Evolutionary conservation across 1,140 invertebrate species (phyloP).

Genomic region (Episyrphus balteatus): DNA sequence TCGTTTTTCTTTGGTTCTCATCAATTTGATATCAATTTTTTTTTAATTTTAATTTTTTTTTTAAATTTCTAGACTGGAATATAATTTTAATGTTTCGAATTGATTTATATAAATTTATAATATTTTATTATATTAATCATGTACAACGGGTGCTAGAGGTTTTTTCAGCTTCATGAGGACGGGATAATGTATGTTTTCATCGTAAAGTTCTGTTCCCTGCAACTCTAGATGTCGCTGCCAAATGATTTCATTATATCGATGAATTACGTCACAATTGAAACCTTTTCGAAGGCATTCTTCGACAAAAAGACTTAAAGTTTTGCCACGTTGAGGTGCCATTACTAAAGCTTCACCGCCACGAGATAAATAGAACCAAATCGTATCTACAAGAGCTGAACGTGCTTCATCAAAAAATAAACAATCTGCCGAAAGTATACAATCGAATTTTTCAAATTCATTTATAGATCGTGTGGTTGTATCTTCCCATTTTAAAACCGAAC

Average conservation of each 20-base stretch:
- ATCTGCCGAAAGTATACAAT: constrained; percentile 65
- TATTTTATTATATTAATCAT: too few relatives aligned
- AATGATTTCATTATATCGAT: constrained; percentile 50
- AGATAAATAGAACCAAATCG: constrained; percentile 55
- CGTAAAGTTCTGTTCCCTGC: constrained; percentile 48
- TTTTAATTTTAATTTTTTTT: too few relatives aligned
- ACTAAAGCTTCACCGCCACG: constrained; percentile 54
- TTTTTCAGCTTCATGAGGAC: constrained; percentile 49
- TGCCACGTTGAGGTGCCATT: constrained; percentile 64
- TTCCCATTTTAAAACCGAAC: constrained; percentile 43
- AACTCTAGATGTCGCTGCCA: constrained; percentile 55
- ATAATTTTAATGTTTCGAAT: too few relatives aligned
- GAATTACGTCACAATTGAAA: constrained; percentile 44
- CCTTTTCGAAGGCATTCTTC: constrained; percentile 46
- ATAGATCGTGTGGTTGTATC: constrained; percentile 14
- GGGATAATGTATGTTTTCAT: constrained; percentile 57
- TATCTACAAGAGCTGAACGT: constrained; percentile 55
- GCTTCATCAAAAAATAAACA: constrained; percentile 77
- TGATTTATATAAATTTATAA: too few relatives aligned
- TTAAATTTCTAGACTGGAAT: too few relatives aligned
- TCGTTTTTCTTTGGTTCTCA: too few relatives aligned
- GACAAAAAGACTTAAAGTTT: constrained; percentile 59
- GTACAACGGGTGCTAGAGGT: background rate
- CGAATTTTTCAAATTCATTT: constrained; percentile 40
- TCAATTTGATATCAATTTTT: too few relatives aligned